These are phyloP conservation scores for Papilio polytes DNA, from an alignment of 1,140 invertebrate species.

Conservation along the genomic window DNA sequence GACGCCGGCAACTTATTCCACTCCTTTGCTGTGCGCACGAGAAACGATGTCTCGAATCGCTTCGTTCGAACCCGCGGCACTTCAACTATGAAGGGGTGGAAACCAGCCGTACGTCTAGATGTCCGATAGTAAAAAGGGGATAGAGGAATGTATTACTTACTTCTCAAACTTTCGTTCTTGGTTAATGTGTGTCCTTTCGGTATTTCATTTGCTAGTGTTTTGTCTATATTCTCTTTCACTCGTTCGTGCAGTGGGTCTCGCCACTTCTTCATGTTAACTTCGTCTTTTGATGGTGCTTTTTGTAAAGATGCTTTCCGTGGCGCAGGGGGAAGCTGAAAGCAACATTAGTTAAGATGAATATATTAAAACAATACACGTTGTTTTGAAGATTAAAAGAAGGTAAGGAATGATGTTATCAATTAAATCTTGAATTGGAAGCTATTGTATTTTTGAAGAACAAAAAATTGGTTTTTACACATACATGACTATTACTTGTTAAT, in stretches of 20 bases:
- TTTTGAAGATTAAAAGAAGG: background rate
- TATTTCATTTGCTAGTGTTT: slow-evolving; percentile 78
- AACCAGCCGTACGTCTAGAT: too few species aligned
- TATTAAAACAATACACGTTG: background rate
- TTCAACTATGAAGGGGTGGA: too few species aligned
- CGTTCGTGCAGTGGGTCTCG: slow-evolving; percentile 79
- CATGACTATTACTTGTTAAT: too few species aligned
- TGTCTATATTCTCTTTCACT: slow-evolving; percentile 82
- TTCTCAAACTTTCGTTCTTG: slow-evolving; percentile 82
- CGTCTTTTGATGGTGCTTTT: slow-evolving; percentile 80
- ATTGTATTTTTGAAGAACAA: too few species aligned
- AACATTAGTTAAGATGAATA: background rate
- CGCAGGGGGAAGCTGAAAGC: slow-evolving; percentile 62
- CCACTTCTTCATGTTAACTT: slow-evolving; percentile 81
- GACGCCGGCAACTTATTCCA: too few species aligned
- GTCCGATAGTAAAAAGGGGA: too few species aligned
- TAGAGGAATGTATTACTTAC: too few species aligned
- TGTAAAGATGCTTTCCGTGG: slow-evolving; percentile 77
- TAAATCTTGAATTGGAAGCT: background rate
- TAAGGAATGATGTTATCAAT: background rate
- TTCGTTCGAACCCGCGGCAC: too few species aligned
- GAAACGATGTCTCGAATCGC: too few species aligned
- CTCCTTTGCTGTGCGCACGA: too few species aligned
- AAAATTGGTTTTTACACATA: too few species aligned
- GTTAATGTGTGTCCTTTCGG: slow-evolving; percentile 81